Evolutionary conservation across 2,797 vertebrate genomes (phyloP).

Genomic region (Rallus crepitans): DNA sequence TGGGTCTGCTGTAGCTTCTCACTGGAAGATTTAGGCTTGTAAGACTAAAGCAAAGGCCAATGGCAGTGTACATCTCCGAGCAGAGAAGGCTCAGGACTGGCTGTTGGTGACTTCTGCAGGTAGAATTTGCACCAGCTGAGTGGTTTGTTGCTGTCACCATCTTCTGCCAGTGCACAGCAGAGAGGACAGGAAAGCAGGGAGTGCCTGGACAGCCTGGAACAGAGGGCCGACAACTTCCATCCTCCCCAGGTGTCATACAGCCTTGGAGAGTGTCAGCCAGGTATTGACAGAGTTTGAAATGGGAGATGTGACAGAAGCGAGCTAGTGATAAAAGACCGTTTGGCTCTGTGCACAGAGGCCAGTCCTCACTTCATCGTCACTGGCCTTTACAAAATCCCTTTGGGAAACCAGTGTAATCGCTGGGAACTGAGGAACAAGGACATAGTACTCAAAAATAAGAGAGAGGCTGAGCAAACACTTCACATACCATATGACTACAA

Average conservation of each 20-base stretch:
- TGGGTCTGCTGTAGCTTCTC: not conserved
- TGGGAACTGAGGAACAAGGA: slow-evolving; percentile 14
- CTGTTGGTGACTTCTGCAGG: not conserved
- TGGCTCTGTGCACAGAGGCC: not conserved
- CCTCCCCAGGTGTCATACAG: not conserved
- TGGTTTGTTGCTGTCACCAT: not conserved
- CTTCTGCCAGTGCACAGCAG: not conserved
- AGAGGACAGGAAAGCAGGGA: not conserved
- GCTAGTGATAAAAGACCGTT: not conserved
- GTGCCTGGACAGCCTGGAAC: not conserved
- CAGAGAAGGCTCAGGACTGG: not conserved
- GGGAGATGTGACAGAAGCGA: not conserved
- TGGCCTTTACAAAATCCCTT: not conserved
- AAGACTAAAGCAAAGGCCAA: not conserved
- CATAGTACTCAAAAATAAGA: not conserved
- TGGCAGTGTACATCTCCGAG: not conserved
- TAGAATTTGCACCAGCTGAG: not conserved
- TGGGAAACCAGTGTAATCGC: not conserved
- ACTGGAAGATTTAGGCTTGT: not conserved
- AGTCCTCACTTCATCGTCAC: not conserved
- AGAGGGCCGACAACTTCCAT: not conserved
- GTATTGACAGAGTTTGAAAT: not conserved
- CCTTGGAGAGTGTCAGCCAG: not conserved
- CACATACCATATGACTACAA: not conserved
- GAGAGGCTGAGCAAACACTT: slow-evolving; percentile 54